Percentiles rank a stretch among this genome's conserved stretches.
phyloP scores from a whole-genome alignment of 2,888 invertebrate species.

The Tachina fera region DNA sequence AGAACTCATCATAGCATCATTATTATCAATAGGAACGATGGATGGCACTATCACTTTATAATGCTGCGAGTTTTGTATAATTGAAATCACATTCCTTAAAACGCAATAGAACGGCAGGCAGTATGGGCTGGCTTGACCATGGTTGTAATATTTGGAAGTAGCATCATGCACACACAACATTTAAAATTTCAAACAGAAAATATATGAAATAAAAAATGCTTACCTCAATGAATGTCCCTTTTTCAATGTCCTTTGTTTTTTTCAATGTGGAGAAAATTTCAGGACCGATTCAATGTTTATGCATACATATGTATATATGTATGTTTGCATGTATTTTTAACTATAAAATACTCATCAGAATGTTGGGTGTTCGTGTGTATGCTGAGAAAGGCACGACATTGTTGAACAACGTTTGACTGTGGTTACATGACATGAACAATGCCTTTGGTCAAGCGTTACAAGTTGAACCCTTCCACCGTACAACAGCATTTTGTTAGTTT shows the following conservation, averaged over 20 bases:
- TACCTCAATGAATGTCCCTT: slow-evolving; percentile 60
- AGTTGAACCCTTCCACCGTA: slow-evolving; percentile 52
- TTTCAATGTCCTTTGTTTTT: slow-evolving; percentile 54
- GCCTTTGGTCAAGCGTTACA: slow-evolving; percentile 59
- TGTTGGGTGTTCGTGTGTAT: not conserved
- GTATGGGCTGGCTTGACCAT: not conserved
- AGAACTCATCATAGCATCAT: slow-evolving; percentile 49
- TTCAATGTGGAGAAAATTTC: slow-evolving; percentile 42
- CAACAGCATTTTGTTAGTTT: slow-evolving; percentile 60
- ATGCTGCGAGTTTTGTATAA: not conserved
- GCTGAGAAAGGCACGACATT: slow-evolving; percentile 26
- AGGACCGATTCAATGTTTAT: not conserved
- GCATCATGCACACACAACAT: slow-evolving; percentile 24
- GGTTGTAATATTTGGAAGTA: slow-evolving; percentile 13
- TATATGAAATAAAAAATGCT: slow-evolving; percentile 3
- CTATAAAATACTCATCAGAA: no score
- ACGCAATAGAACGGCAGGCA: slow-evolving; percentile 8
- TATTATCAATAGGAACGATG: slow-evolving; percentile 17
- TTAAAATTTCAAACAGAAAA: not conserved
- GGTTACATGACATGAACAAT: slow-evolving; percentile 65
- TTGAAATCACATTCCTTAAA: slow-evolving; percentile 39
- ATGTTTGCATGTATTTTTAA: not conserved
- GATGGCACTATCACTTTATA: not conserved
- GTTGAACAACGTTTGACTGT: slow-evolving; percentile 58
- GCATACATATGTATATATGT: not conserved